Evolutionary conservation across 2,113 vertebrate species (phyloP).

Genomic region (Mungos mungo): DNA sequence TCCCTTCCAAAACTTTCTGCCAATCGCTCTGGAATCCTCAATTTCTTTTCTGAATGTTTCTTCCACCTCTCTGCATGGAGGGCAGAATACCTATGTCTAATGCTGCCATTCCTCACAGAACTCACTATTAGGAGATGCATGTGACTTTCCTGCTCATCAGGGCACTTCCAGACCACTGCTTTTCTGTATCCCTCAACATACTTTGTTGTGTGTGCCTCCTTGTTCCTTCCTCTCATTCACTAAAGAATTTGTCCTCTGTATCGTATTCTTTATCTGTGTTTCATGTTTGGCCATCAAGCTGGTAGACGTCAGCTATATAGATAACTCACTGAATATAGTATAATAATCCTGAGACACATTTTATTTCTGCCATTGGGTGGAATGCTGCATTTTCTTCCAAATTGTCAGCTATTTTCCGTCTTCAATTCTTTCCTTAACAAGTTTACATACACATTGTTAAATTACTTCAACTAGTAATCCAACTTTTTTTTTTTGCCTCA

Average conservation of each 20-base stretch:
- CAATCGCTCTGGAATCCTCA: neutral
- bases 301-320: neutral
- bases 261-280: neutral
- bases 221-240: neutral
- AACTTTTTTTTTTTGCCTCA: neutral
- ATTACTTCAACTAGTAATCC: neutral
- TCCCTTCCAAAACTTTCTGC: neutral
- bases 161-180: neutral
- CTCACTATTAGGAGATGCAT: neutral
- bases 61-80: no score
- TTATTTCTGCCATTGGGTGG: neutral
- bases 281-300: neutral
- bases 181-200: neutral
- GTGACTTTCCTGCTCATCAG: neutral
- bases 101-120: neutral
- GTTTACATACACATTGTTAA: neutral
- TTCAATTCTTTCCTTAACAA: neutral
- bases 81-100: neutral
- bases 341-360: neutral
- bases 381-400: neutral
- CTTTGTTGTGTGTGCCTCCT: neutral
- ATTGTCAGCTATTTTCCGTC: neutral
- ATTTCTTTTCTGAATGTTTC: neutral
- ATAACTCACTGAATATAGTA: neutral
- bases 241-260: neutral